Conservation (phyloP, 2,113 vertebrate genomes). For the Eurypyga helias region DNA sequence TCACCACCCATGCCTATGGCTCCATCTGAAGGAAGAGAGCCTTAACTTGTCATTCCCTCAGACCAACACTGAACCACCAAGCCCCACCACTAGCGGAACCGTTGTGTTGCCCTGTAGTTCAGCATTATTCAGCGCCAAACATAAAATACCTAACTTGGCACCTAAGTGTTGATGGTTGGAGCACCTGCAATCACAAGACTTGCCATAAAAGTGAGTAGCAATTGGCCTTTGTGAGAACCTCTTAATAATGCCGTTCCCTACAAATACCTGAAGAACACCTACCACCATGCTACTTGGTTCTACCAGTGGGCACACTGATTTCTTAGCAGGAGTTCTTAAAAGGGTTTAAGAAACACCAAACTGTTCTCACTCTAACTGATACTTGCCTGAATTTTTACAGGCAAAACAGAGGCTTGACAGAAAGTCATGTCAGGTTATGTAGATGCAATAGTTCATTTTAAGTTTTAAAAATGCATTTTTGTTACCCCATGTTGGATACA, state of each 20-base stretch:
- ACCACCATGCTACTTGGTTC: neutral
- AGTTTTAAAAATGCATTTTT: neutral
- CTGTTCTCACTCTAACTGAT: neutral
- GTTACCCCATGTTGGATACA: neutral
- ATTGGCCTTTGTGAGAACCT: conserved; percentile 8
- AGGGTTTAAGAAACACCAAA: neutral
- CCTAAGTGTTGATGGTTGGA: neutral
- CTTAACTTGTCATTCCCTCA: neutral
- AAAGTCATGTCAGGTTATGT: fast-evolving
- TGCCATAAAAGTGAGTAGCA: neutral
- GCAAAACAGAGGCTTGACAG: neutral
- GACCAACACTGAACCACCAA: neutral
- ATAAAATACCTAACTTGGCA: neutral
- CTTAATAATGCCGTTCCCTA: neutral
- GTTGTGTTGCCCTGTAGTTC: neutral
- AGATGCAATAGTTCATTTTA: neutral
- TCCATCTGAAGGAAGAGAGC: neutral
- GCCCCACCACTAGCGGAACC: neutral
- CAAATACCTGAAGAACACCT: neutral
- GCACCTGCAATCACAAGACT: conserved; percentile 7
- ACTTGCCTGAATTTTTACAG: neutral
- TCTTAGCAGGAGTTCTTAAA: neutral
- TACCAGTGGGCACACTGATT: neutral
- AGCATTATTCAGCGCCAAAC: neutral
- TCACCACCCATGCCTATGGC: neutral